phyloP scores from a whole-genome alignment of 2,888 invertebrate species.

The Cristatella mucedo region DNA sequence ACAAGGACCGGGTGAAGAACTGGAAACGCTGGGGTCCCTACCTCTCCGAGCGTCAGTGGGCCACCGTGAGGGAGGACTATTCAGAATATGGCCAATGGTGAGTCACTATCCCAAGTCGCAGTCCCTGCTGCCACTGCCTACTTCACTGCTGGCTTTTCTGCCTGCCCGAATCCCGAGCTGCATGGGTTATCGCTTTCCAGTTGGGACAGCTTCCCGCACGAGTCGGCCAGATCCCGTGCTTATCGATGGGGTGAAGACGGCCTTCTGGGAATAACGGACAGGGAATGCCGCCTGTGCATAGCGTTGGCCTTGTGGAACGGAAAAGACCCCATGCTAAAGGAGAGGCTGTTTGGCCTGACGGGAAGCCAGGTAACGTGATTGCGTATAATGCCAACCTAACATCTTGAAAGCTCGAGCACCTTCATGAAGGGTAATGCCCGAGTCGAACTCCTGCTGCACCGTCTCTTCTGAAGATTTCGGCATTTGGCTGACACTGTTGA shows the following conservation, averaged over 20 bases:
- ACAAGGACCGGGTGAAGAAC: slow-evolving; percentile 19
- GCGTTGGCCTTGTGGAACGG: slow-evolving; percentile 35
- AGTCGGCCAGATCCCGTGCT: slow-evolving; percentile 24
- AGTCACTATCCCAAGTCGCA: too few relatives aligned
- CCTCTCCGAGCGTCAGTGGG: slow-evolving; percentile 37
- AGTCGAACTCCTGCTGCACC: too few relatives aligned
- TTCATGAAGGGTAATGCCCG: too few relatives aligned
- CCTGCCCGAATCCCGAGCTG: too few relatives aligned
- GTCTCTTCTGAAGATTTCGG: too few relatives aligned
- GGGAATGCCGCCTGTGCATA: slow-evolving; percentile 28
- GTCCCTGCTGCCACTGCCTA: too few relatives aligned
- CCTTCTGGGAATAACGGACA: slow-evolving; percentile 31
- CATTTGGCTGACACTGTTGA: too few relatives aligned
- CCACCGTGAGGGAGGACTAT: slow-evolving; percentile 37
- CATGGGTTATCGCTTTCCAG: slow-evolving; percentile 16
- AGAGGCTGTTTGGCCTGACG: slow-evolving; percentile 35
- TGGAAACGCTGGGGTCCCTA: slow-evolving; percentile 39
- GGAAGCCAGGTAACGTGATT: slow-evolving; percentile 33
- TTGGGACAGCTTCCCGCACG: slow-evolving; percentile 32
- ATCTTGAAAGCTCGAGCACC: too few relatives aligned
- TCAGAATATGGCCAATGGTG: slow-evolving; percentile 30
- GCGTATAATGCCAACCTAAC: too few relatives aligned
- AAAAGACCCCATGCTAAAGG: slow-evolving; percentile 33
- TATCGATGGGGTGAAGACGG: slow-evolving; percentile 38
- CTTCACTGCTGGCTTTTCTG: too few relatives aligned